Evolutionary conservation across 1,140 invertebrate species (phyloP).

Genomic region (Cecropterus lyciades): DNA sequence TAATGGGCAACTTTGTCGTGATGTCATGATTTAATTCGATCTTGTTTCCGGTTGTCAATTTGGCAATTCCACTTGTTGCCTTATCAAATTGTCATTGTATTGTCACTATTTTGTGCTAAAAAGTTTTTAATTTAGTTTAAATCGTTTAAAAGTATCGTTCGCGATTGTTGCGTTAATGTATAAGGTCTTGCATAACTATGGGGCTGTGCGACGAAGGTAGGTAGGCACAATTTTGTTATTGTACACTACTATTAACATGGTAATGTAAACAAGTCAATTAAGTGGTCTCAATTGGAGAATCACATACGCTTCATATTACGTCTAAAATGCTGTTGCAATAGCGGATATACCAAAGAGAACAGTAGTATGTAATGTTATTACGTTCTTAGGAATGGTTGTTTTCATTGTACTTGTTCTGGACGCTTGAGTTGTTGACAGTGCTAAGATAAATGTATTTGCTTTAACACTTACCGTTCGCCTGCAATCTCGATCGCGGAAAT

Average conservation of each 20-base stretch:
- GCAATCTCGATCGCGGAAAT: slow-evolving; percentile 57
- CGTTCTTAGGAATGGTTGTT: slow-evolving; percentile 16
- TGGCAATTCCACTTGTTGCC: slow-evolving; percentile 23
- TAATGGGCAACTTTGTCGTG: background rate
- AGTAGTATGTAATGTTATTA: slow-evolving; percentile 22
- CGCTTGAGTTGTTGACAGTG: slow-evolving; percentile 38
- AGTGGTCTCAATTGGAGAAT: slow-evolving; percentile 46
- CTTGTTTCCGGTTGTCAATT: slow-evolving; percentile 12
- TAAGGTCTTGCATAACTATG: slow-evolving; percentile 49
- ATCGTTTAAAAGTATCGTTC: slow-evolving; percentile 11
- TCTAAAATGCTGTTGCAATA: slow-evolving; percentile 30
- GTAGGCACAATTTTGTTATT: slow-evolving; percentile 39
- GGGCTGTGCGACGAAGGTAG: slow-evolving; percentile 74
- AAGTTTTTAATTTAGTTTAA: slow-evolving; percentile 3
- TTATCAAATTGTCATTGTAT: slow-evolving; percentile 13
- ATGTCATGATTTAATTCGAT: background rate
- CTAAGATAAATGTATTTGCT: slow-evolving; percentile 49
- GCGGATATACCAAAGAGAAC: slow-evolving; percentile 11
- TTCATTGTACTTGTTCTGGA: slow-evolving; percentile 10
- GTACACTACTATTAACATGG: slow-evolving; percentile 28
- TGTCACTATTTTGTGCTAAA: background rate
- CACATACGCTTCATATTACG: slow-evolving; percentile 17
- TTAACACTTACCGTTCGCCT: slow-evolving; percentile 50
- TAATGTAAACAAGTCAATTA: slow-evolving; percentile 72
- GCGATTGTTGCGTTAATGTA: slow-evolving; percentile 27